Conservation (phyloP, 2,113 vertebrate species). For the Riparia riparia region DNA sequence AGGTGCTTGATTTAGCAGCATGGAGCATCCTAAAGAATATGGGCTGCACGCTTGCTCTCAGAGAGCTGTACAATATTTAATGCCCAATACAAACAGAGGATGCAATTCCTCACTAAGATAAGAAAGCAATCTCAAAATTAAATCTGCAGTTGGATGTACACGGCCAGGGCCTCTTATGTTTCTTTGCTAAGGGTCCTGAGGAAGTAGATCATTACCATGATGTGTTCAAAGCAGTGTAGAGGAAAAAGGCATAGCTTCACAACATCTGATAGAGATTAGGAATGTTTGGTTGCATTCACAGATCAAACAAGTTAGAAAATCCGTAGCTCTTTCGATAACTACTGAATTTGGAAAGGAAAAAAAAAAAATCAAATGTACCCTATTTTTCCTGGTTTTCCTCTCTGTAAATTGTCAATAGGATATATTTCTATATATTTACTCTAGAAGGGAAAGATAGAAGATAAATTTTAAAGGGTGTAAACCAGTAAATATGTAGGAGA, state of each 20-base stretch:
- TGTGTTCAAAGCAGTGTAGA: neutral
- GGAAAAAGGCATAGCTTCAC: neutral
- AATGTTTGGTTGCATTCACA: neutral
- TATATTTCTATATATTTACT: neutral
- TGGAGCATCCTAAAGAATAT: neutral
- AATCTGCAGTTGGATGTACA: neutral
- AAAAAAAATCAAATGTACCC: neutral
- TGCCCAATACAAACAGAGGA: neutral
- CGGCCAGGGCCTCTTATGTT: neutral
- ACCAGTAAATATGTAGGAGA: neutral
- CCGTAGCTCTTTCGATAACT: neutral
- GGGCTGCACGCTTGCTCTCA: neutral
- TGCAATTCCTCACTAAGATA: neutral
- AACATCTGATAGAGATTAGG: neutral
- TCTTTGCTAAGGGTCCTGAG: neutral
- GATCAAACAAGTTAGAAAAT: neutral
- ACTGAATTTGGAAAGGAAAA: neutral
- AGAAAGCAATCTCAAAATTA: neutral
- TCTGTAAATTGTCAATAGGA: neutral
- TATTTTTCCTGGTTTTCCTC: neutral
- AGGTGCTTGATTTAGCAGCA: neutral
- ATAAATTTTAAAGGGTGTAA: neutral
- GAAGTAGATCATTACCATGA: neutral
- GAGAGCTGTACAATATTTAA: neutral
- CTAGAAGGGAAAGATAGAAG: neutral